phyloP scores from a whole-genome alignment of 53 echinoderm and acorn worm species.

The Echinarachnius parma region DNA sequence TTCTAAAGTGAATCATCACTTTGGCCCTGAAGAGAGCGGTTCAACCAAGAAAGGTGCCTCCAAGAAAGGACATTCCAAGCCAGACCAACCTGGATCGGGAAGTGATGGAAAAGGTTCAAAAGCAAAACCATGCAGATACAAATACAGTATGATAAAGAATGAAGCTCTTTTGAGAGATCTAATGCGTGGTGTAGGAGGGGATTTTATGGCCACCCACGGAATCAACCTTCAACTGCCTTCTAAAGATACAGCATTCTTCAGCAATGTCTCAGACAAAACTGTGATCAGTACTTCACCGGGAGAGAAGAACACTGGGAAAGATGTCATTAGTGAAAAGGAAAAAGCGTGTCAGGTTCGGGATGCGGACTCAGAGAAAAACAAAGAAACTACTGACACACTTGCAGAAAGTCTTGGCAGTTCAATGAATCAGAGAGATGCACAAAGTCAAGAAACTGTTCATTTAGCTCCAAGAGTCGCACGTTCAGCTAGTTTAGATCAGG shows the following conservation, averaged over 20 bases:
- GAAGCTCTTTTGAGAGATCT: slow-evolving; percentile 42
- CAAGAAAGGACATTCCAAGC: slow-evolving; percentile 31
- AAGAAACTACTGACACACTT: too few species aligned
- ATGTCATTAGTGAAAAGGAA: not conserved
- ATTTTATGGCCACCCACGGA: slow-evolving; percentile 31
- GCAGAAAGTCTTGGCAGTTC: too few species aligned
- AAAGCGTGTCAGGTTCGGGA: too few species aligned
- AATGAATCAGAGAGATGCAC: too few species aligned
- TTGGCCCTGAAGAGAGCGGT: not conserved
- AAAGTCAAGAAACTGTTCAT: too few species aligned
- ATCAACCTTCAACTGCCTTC: slow-evolving; percentile 11
- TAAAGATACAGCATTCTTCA: not conserved
- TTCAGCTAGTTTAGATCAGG: too few species aligned
- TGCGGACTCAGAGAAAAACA: too few species aligned
- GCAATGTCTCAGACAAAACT: slow-evolving; percentile 15
- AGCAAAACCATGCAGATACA: slow-evolving; percentile 81
- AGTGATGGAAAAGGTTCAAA: slow-evolving; percentile 18
- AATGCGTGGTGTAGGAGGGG: slow-evolving; percentile 18
- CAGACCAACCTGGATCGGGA: not conserved
- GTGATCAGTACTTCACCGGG: not conserved
- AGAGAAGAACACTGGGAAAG: not conserved
- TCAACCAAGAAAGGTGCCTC: slow-evolving; percentile 25
- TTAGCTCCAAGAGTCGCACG: too few species aligned
- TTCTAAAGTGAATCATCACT: not conserved
- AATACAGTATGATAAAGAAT: slow-evolving; percentile 95